phyloP scores from a whole-genome alignment of 2,113 vertebrate genomes.

The Pseudopipra pipra region DNA sequence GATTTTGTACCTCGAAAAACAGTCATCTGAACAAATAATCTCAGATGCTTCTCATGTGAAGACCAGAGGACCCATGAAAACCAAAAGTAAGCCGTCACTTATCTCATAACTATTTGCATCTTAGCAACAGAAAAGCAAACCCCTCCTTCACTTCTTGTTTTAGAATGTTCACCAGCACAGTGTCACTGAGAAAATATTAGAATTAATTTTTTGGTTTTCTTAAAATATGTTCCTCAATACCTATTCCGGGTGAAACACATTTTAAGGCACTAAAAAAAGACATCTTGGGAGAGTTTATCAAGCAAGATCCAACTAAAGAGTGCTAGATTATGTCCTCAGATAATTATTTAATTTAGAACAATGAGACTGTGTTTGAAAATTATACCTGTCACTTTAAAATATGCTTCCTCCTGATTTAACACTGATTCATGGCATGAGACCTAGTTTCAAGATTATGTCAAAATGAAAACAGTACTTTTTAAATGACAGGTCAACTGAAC shows the following conservation, averaged over 20 bases:
- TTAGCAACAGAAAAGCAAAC: background rate
- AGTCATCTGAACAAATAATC: background rate
- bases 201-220: background rate
- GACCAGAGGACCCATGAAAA: background rate
- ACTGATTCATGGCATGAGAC: background rate
- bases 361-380: slow-evolving; percentile 4
- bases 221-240: background rate
- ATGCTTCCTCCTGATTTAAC: background rate
- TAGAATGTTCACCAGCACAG: background rate
- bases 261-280: background rate
- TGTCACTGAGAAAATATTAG: background rate
- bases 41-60: background rate
- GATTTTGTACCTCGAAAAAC: background rate
- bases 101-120: background rate
- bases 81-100: background rate
- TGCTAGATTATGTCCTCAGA: background rate
- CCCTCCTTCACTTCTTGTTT: background rate
- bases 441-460: background rate
- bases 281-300: background rate
- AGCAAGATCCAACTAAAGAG: background rate
- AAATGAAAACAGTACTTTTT: background rate
- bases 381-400: slow-evolving; percentile 9
- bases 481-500: background rate
- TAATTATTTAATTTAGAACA: slow-evolving; percentile 48
- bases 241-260: background rate